Percentiles rank a stretch among this genome's conserved stretches.
phyloP scores from a whole-genome alignment of 2,888 invertebrate species.

The Omphaloscelis lunosa region DNA sequence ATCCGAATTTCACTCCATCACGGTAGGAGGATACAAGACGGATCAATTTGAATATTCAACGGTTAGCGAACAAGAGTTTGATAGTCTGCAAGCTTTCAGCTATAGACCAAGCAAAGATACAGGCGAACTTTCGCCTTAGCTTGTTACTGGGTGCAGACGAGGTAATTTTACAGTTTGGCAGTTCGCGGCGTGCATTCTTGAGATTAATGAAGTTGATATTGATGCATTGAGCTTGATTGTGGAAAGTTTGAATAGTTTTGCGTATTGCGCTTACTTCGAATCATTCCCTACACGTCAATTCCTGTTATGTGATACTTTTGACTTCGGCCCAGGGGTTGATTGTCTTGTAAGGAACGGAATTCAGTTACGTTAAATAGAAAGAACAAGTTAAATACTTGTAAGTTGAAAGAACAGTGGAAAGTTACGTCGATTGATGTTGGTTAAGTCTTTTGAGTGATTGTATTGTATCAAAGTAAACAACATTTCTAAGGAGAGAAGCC shows the following conservation, averaged over 20 bases:
- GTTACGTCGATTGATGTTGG: conserved; percentile 34
- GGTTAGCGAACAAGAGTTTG: conserved; percentile 69
- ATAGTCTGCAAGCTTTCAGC: conserved; percentile 69
- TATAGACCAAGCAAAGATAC: conserved; percentile 70
- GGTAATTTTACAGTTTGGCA: conserved; percentile 73
- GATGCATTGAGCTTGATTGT: conserved; percentile 45
- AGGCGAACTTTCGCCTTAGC: conserved; percentile 67
- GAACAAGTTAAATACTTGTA: not conserved
- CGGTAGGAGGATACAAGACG: conserved; percentile 51
- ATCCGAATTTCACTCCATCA: conserved; percentile 57
- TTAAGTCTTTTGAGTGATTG: conserved; percentile 25
- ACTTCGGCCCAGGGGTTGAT: not conserved
- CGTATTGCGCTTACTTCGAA: conserved; percentile 1
- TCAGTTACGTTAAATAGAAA: conserved; percentile 13
- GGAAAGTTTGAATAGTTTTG: conserved; percentile 15
- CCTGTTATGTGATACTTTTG: not conserved
- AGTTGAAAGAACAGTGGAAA: conserved; percentile 13
- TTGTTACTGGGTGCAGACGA: conserved; percentile 67
- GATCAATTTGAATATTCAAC: conserved; percentile 75
- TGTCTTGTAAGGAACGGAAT: not conserved
- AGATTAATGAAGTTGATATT: conserved; percentile 66
- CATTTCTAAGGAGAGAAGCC: conserved; percentile 38
- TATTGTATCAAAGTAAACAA: conserved; percentile 23
- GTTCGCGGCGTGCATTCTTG: conserved; percentile 68
- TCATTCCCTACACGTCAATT: not conserved